Evolutionary conservation across 2,113 vertebrate species (phyloP).

Genomic region (Leptocoma aspasia): DNA sequence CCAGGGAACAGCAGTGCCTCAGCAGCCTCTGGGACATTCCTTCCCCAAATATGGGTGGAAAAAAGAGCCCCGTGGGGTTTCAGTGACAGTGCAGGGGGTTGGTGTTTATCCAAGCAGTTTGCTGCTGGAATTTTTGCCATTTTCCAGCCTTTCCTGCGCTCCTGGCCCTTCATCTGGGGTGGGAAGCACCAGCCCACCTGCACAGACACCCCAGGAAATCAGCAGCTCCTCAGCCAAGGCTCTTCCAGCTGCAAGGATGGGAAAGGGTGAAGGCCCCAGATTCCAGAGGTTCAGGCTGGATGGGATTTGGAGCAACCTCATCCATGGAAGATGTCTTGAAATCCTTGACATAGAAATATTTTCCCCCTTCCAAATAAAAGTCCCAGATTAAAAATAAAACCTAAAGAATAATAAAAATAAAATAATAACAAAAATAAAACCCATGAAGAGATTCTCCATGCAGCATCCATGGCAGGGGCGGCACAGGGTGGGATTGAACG

Average conservation of each 20-base stretch:
- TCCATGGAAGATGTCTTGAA: neutral
- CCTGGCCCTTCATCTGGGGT: neutral
- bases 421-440: too few relatives aligned
- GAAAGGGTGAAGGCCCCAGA: rapidly evolving
- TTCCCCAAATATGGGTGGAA: rapidly evolving
- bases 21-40: neutral
- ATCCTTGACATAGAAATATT: neutral
- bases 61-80: neutral
- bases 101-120: rapidly evolving
- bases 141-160: neutral
- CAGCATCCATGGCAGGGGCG: neutral
- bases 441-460: too few relatives aligned
- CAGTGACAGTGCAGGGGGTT: neutral
- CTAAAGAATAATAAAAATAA: too few relatives aligned
- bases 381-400: neutral
- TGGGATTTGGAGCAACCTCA: neutral
- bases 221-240: neutral
- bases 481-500: rapidly evolving
- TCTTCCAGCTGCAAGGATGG: neutral
- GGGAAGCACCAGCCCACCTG: neutral
- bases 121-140: rapidly evolving
- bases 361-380: neutral
- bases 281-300: rapidly evolving
- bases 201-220: neutral
- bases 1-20: rapidly evolving